These are phyloP conservation scores for Nephotettix cincticeps DNA, from an alignment of 1,140 invertebrate species.

Conservation along the genomic window DNA sequence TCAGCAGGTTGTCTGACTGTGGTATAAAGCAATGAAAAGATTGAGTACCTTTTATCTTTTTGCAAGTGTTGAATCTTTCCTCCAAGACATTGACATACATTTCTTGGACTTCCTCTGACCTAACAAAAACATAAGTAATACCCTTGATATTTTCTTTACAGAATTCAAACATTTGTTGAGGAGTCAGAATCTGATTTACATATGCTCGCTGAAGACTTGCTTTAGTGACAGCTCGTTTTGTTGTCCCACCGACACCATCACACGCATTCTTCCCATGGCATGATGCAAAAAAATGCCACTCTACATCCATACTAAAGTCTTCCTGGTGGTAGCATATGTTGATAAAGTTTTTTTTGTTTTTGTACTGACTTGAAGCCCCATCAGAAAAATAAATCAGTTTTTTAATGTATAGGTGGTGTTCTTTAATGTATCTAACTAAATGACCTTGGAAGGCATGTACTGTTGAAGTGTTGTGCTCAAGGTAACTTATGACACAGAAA, in stretches of 20 bases:
- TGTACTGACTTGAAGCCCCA: too few species aligned
- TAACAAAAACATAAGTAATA: too few species aligned
- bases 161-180: constrained; percentile 5
- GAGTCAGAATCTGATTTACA: too few species aligned
- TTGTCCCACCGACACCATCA: constrained; percentile 41
- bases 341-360: constrained; percentile 43
- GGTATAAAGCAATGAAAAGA: neutral
- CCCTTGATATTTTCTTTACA: neutral
- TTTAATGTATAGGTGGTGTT: too few species aligned
- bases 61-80: neutral
- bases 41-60: too few species aligned
- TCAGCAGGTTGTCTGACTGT: neutral
- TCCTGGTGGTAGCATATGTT: constrained; percentile 41
- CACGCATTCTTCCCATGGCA: constrained; percentile 43
- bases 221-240: constrained; percentile 37
- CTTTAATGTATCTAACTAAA: constrained; percentile 25
- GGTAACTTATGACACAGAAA: constrained; percentile 6
- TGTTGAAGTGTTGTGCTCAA: constrained; percentile 33
- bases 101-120: too few species aligned
- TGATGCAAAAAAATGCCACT: constrained; percentile 45
- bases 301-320: constrained; percentile 41
- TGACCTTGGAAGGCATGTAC: constrained; percentile 29
- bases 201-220: constrained; percentile 35
- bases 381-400: constrained; percentile 45
- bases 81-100: too few species aligned